Conservation (phyloP, 1,140 invertebrate species). For the Drosophila equinoxialis region DNA sequence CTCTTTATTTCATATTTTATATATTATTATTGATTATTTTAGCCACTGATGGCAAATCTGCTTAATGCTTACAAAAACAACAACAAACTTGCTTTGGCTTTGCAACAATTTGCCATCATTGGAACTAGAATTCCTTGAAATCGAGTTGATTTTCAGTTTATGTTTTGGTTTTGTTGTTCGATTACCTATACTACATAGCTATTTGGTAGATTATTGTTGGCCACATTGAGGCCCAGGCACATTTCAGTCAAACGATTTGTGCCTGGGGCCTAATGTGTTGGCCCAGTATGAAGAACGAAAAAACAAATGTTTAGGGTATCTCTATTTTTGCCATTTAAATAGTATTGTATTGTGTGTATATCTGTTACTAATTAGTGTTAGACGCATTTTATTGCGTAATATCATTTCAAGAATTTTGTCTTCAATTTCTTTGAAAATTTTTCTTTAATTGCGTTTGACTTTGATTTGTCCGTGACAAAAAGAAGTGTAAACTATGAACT, state of each 20-base stretch:
- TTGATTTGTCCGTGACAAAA: conserved; percentile 72
- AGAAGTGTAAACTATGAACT: conserved; percentile 52
- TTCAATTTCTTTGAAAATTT: conserved; percentile 83
- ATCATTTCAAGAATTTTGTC: conserved; percentile 82
- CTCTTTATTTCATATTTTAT: neutral
- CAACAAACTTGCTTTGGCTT: neutral
- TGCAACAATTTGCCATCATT: conserved; percentile 5
- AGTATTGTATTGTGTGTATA: conserved; percentile 15
- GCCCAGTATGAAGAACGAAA: neutral
- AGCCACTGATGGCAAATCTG: conserved; percentile 6
- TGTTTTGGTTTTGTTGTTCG: too few species aligned
- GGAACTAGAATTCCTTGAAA: neutral
- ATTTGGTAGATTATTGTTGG: neutral
- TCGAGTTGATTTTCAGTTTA: neutral
- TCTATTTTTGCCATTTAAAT: conserved; percentile 28
- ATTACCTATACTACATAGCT: too few species aligned
- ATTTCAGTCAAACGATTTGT: conserved; percentile 72
- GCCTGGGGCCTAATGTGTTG: conserved; percentile 50
- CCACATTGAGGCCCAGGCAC: conserved; percentile 53
- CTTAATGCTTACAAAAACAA: conserved; percentile 1
- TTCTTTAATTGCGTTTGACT: conserved; percentile 82
- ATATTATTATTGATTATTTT: neutral
- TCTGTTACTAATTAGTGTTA: conserved; percentile 39
- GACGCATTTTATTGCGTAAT: conserved; percentile 64
- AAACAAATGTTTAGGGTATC: neutral